These are phyloP conservation scores for Coenonympha arcania DNA, from an alignment of 2,888 invertebrate species.

Conservation along the genomic window DNA sequence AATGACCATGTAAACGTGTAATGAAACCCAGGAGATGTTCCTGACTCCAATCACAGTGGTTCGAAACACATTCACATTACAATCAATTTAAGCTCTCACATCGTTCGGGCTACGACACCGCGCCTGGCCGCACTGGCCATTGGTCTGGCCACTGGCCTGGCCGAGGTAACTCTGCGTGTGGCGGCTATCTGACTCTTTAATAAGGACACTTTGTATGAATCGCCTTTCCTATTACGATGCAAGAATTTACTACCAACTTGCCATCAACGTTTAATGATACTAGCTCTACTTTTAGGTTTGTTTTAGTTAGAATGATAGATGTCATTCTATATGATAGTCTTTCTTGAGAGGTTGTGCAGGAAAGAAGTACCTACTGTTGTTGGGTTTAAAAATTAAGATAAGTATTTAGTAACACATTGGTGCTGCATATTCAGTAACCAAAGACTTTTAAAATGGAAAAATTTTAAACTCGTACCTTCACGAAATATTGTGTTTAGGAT, in stretches of 20 bases:
- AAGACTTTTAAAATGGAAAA: too few relatives aligned
- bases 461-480: too few relatives aligned
- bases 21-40: constrained; percentile 59
- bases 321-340: background rate
- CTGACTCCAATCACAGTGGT: constrained; percentile 63
- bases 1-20: constrained; percentile 66
- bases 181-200: constrained; percentile 54
- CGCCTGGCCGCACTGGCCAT: too few relatives aligned
- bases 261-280: constrained; percentile 2
- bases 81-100: constrained; percentile 66
- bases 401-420: too few relatives aligned
- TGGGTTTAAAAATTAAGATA: too few relatives aligned
- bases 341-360: too few relatives aligned
- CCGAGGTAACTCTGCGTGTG: constrained; percentile 57
- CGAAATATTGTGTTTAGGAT: too few relatives aligned
- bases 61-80: constrained; percentile 63
- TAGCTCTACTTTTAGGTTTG: background rate
- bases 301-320: background rate
- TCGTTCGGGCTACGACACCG: constrained; percentile 53
- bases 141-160: too few relatives aligned
- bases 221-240: constrained; percentile 20
- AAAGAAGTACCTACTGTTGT: too few relatives aligned
- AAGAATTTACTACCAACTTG: constrained; percentile 9
- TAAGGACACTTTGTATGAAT: constrained; percentile 36
- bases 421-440: too few relatives aligned